A percentile compares a stretch with the other conserved stretches of the same genome.
Evolutionary conservation across 2,888 invertebrate genomes (phyloP).

Genomic region (Corbicula japonica): DNA sequence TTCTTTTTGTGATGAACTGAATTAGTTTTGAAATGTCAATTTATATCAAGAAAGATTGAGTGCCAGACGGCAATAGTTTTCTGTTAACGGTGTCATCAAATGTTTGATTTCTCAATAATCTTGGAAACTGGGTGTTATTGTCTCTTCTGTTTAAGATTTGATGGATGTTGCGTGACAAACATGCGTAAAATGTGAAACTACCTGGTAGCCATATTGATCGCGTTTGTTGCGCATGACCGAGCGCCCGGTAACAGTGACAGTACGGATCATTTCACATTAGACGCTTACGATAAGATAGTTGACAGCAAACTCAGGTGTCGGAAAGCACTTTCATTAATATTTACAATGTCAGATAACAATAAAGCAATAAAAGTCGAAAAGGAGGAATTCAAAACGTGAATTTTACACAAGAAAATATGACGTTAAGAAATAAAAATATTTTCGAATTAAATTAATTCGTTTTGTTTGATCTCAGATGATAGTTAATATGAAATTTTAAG

Average conservation of each 20-base stretch:
- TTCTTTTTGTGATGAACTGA: too few species aligned
- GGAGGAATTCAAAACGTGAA: not conserved
- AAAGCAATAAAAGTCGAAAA: slow-evolving; percentile 17
- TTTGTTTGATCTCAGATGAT: too few species aligned
- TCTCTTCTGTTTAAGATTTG: slow-evolving; percentile 23
- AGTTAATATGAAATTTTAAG: too few species aligned
- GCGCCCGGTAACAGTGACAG: slow-evolving; percentile 47
- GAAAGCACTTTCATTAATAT: slow-evolving; percentile 21
- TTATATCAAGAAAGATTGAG: too few species aligned
- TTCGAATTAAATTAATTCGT: too few species aligned
- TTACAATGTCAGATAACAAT: slow-evolving; percentile 36
- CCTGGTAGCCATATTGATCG: slow-evolving; percentile 58
- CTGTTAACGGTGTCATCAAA: not conserved
- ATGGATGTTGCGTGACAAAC: slow-evolving; percentile 29
- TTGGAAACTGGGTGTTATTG: slow-evolving; percentile 6
- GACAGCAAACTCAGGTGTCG: slow-evolving; percentile 45
- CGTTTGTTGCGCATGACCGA: slow-evolving; percentile 58
- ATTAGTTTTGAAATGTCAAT: too few species aligned
- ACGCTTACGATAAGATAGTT: slow-evolving; percentile 52
- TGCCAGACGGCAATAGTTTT: too few species aligned
- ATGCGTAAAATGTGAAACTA: slow-evolving; percentile 30
- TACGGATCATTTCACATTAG: slow-evolving; percentile 47
- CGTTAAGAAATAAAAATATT: slow-evolving; percentile 6
- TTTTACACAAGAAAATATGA: slow-evolving; percentile 1
- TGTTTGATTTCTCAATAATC: not conserved